A percentile compares a stretch with the other conserved stretches of the same genome.
These are phyloP conservation scores for Orthosia gothica DNA, from an alignment of 2,888 invertebrate genomes.

Conservation along the genomic window DNA sequence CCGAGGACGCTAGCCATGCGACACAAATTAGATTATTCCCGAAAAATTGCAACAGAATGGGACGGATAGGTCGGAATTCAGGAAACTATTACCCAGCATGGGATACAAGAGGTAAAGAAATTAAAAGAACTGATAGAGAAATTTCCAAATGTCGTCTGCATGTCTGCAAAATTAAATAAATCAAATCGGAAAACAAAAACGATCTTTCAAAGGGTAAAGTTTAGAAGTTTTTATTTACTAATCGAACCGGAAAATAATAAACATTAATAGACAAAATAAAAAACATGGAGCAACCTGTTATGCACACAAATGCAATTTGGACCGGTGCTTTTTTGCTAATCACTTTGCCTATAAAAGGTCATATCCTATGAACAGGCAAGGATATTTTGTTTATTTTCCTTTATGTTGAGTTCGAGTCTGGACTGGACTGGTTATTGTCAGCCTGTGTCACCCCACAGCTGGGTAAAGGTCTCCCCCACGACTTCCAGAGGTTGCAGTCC, in stretches of 20 bases:
- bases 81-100: too few species aligned
- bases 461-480: neutral
- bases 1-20: too few species aligned
- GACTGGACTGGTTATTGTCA: neutral
- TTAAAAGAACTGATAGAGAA: too few species aligned
- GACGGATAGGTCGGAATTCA: too few species aligned
- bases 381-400: constrained; percentile 11
- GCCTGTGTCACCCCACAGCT: neutral
- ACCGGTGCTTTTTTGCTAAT: constrained; percentile 2
- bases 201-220: constrained; percentile 8
- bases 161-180: neutral
- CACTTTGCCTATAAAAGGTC: neutral
- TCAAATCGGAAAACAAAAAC: neutral
- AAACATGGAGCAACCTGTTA: constrained; percentile 35
- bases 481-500: neutral
- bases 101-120: too few species aligned
- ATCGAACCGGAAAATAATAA: constrained; percentile 21
- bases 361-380: neutral
- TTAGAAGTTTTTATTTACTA: constrained; percentile 13
- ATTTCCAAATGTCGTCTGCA: neutral
- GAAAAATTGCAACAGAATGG: too few species aligned
- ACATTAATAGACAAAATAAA: constrained; percentile 15
- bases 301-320: constrained; percentile 16
- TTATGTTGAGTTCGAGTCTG: neutral
- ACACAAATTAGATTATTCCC: too few species aligned